phyloP scores from a whole-genome alignment of 2,797 vertebrate genomes.

The Melanotaenia parkinsoni region DNA sequence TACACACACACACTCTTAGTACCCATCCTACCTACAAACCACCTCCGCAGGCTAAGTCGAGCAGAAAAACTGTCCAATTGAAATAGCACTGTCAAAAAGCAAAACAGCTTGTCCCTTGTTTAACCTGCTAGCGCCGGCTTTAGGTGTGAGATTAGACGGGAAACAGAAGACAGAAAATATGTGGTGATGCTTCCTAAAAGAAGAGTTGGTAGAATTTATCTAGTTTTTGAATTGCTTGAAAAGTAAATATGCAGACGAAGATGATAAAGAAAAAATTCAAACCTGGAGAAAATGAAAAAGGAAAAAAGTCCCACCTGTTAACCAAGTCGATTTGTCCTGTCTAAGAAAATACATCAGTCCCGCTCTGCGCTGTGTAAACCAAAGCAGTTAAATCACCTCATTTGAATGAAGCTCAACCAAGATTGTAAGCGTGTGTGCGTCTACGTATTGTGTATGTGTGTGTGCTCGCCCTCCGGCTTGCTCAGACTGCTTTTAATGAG shows the following conservation, averaged over 20 bases:
- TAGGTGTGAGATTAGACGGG: slow-evolving; percentile 42
- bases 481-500: slow-evolving; percentile 87
- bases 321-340: slow-evolving; percentile 75
- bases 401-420: slow-evolving; percentile 84
- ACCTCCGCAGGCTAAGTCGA: slow-evolving; percentile 78
- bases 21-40: slow-evolving; percentile 75
- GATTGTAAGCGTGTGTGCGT: slow-evolving; percentile 60
- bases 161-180: slow-evolving; percentile 20
- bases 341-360: slow-evolving; percentile 81
- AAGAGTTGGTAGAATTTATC: neutral
- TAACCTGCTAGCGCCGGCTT: slow-evolving; percentile 59
- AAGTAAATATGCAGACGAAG: slow-evolving; percentile 12
- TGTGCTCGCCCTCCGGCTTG: slow-evolving; percentile 70
- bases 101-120: slow-evolving; percentile 63
- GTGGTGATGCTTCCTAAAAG: slow-evolving; percentile 15
- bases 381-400: slow-evolving; percentile 83
- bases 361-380: slow-evolving; percentile 77
- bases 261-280: slow-evolving; percentile 5
- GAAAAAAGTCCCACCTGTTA: slow-evolving; percentile 84
- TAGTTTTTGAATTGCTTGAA: neutral
- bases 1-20: slow-evolving; percentile 49
- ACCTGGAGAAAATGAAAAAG: slow-evolving; percentile 12
- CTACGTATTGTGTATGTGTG: slow-evolving; percentile 52
- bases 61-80: slow-evolving; percentile 72
- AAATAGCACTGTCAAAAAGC: slow-evolving; percentile 66